Percentiles rank a stretch among this genome's conserved stretches.
These are phyloP conservation scores for Dryoscopus gambensis DNA, from an alignment of 2,113 vertebrate species.

Conservation along the genomic window DNA sequence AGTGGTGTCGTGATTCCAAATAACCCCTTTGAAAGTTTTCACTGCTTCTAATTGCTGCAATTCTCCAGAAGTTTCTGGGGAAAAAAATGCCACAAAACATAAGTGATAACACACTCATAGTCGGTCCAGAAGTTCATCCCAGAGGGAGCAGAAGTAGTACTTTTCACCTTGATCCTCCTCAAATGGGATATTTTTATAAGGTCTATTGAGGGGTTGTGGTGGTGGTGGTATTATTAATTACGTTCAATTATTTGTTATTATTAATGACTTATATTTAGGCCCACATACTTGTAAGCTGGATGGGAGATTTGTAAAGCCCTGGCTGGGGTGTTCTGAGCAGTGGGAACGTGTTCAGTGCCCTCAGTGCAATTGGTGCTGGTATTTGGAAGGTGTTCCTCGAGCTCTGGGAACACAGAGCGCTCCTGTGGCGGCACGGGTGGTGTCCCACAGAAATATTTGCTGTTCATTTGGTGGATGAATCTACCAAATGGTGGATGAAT, in stretches of 20 bases:
- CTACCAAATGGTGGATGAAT: not conserved
- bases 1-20: not conserved
- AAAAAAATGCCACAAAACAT: rapidly evolving
- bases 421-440: not conserved
- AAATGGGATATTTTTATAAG: not conserved
- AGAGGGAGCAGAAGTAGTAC: not conserved
- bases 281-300: not conserved
- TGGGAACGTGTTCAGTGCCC: not conserved
- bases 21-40: not conserved
- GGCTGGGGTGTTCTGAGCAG: not conserved
- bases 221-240: not conserved
- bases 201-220: not conserved
- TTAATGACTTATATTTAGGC: not conserved
- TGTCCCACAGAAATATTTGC: not conserved
- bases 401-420: not conserved
- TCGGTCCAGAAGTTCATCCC: not conserved
- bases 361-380: not conserved
- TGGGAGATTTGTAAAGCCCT: not conserved
- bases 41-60: not conserved
- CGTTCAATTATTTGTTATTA: not conserved
- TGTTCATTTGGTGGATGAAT: not conserved
- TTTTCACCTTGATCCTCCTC: not conserved
- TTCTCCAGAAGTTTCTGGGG: not conserved
- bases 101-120: not conserved
- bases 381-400: not conserved